Conservation (phyloP, 2,888 invertebrate genomes). For the Biston betularia region DNA sequence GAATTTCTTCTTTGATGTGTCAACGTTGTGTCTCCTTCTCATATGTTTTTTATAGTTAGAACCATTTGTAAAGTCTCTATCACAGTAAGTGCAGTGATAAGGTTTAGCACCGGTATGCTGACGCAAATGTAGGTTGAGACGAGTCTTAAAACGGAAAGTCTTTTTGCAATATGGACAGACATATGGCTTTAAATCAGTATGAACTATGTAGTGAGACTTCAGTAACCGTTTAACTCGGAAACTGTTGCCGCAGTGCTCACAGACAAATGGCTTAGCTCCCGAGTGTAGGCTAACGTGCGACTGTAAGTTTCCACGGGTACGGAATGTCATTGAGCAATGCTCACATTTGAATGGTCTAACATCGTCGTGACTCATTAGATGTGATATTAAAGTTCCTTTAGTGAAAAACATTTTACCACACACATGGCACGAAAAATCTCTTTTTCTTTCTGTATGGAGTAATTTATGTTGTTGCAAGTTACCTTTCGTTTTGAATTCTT, state of each 20-base stretch:
- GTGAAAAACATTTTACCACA: slow-evolving; percentile 83
- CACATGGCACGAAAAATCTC: slow-evolving; percentile 77
- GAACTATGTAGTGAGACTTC: slow-evolving; percentile 81
- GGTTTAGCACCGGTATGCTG: slow-evolving; percentile 83
- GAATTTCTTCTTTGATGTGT: slow-evolving; percentile 69
- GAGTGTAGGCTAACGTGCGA: slow-evolving; percentile 77
- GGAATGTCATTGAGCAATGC: slow-evolving; percentile 74
- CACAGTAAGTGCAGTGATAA: slow-evolving; percentile 74
- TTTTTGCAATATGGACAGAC: slow-evolving; percentile 77
- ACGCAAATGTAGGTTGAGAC: slow-evolving; percentile 74
- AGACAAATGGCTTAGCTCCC: slow-evolving; percentile 76
- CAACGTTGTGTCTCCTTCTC: slow-evolving; percentile 77
- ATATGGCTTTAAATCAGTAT: slow-evolving; percentile 79
- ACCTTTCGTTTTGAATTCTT: slow-evolving; percentile 74
- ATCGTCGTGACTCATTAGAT: slow-evolving; percentile 77
- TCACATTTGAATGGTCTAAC: slow-evolving; percentile 76
- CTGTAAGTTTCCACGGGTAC: slow-evolving; percentile 75
- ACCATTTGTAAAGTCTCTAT: slow-evolving; percentile 79
- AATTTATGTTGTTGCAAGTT: slow-evolving; percentile 73
- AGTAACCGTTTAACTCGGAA: slow-evolving; percentile 77
- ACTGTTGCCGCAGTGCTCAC: slow-evolving; percentile 80
- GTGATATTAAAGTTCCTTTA: slow-evolving; percentile 75
- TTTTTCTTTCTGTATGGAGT: slow-evolving; percentile 76
- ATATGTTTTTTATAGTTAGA: slow-evolving; percentile 82
- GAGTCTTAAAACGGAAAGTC: slow-evolving; percentile 76